Evolutionary conservation across 2,888 invertebrate species (phyloP).

Genomic region (Hirtodrosophila alboralis): DNA sequence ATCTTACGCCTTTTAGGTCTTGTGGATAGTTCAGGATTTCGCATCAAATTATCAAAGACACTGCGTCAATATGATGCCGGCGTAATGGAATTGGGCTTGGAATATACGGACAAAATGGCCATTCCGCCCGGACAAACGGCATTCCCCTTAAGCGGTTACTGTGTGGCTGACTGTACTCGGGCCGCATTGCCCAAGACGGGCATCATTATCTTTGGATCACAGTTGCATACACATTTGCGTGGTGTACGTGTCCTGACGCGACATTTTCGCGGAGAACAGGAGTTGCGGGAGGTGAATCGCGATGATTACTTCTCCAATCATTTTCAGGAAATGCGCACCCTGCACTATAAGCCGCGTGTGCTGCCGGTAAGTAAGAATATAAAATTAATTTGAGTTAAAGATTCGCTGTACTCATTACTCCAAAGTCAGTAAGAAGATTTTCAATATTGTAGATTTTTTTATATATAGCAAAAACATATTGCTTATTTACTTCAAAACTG

Average conservation of each 20-base stretch:
- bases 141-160: constrained; percentile 94
- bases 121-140: constrained; percentile 93
- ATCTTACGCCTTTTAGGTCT: constrained; percentile 86
- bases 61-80: constrained; percentile 94
- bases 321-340: constrained; percentile 97
- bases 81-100: constrained; percentile 97
- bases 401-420: too few relatives aligned
- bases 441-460: too few relatives aligned
- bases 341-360: constrained; percentile 91
- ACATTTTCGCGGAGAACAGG: constrained; percentile 92
- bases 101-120: constrained; percentile 99
- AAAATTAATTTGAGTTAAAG: too few relatives aligned
- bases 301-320: constrained; percentile 99
- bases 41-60: constrained; percentile 90
- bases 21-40: constrained; percentile 95
- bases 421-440: too few relatives aligned
- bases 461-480: too few relatives aligned
- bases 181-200: constrained; percentile 92
- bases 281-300: constrained; percentile 92
- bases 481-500: too few relatives aligned
- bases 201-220: constrained; percentile 96
- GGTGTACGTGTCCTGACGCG: constrained; percentile 93
- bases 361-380: constrained; percentile 93
- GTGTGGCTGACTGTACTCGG: constrained; percentile 96
- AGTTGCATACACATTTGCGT: constrained; percentile 97